Base-by-base conservation (phyloP, 2,113 vertebrate genomes). In the Arenaria interpres region DNA sequence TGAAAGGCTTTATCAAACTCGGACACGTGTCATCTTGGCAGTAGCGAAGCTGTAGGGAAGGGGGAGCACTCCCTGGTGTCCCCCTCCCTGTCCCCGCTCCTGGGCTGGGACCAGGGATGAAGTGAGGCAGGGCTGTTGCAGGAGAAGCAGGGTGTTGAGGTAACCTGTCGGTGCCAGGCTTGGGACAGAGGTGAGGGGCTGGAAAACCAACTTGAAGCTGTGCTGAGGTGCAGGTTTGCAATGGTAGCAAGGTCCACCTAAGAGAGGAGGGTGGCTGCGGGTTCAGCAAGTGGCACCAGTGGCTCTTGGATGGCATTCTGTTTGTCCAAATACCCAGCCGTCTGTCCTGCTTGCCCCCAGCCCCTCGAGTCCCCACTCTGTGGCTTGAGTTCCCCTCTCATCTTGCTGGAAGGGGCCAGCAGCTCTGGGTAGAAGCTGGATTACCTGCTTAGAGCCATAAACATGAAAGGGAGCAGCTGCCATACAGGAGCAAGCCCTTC, bases 141-240 rank as follows among this genome's bases (percentile, higher is more conserved):
- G 78, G 27, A 48, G 60, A 16, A 83, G 62, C 79, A 80, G 57
- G 51, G 32, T 17, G 8, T 12, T 41, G 37, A 63, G 43, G 48
- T 46, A 35, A 48, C 24, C 20, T 73, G 27, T 46, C 0, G 0
- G 33, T 82, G 39, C 35, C 33, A 20, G n/a, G 4, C 46, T 43
- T 0, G 0, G 48, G 25, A 45, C 1, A 4, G 71, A 39, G 54
- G 33, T 14, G 67, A 53, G 45, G 45, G 3, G 2, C 4, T 73
- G 16, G 62, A 59, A 69, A 81, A 28, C 41, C 25, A 48, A 25
- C n/a, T 78, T 50, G 57, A 51, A 63, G 35, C 53, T 43, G 72
- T 0, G 1, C 43, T 60, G 19, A 22, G 62, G 35, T n/a, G 33
- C 59, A 54, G 71, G 18, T 64, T 78, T 76, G 63, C 66, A 13